Percentiles rank a stretch among this genome's conserved stretches.
These are phyloP conservation scores for Steinernema hermaphroditum DNA, from an alignment of 2,888 invertebrate species.

Conservation along the genomic window DNA sequence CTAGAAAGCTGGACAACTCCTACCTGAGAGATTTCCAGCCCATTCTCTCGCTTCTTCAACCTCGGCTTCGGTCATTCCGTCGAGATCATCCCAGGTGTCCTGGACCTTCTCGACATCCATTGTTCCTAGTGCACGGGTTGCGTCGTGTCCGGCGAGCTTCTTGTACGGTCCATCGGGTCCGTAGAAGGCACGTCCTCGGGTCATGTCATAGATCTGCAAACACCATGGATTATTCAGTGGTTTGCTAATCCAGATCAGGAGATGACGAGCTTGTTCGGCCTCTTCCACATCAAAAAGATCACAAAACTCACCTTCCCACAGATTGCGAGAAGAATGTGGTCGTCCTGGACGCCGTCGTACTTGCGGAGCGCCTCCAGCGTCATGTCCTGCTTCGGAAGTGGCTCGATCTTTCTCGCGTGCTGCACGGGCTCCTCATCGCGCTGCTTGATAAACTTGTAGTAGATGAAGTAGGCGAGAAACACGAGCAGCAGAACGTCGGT, in stretches of 20 bases:
- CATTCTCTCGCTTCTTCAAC: conserved; percentile 41
- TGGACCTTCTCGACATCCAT: conserved; percentile 59
- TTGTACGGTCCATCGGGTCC: conserved; percentile 61
- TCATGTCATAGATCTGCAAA: conserved; percentile 62
- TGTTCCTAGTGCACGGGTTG: conserved; percentile 60
- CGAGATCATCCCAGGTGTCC: conserved; percentile 57
- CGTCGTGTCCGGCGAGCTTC: conserved; percentile 59
- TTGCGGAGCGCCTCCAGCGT: conserved; percentile 57
- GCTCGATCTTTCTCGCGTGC: conserved; percentile 37
- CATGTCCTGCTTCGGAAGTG: conserved; percentile 59
- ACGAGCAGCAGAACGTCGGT: conserved; percentile 56
- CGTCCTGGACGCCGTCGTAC: conserved; percentile 62
- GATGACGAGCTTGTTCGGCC: too few species aligned
- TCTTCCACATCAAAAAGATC: too few species aligned
- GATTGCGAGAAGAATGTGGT: conserved; percentile 59
- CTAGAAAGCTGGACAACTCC: not conserved
- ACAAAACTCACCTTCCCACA: conserved; percentile 58
- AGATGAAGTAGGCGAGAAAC: conserved; percentile 55
- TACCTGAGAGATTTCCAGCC: conserved; percentile 38
- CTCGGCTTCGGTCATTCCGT: conserved; percentile 44
- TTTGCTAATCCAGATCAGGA: too few species aligned
- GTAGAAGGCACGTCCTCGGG: conserved; percentile 59
- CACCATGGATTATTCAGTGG: too few species aligned
- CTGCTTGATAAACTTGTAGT: conserved; percentile 54
- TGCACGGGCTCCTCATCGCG: conserved; percentile 45